Percentiles rank a stretch among this genome's conserved stretches.
phyloP scores from a whole-genome alignment of 2,113 vertebrate genomes.

The Gavia stellata region DNA sequence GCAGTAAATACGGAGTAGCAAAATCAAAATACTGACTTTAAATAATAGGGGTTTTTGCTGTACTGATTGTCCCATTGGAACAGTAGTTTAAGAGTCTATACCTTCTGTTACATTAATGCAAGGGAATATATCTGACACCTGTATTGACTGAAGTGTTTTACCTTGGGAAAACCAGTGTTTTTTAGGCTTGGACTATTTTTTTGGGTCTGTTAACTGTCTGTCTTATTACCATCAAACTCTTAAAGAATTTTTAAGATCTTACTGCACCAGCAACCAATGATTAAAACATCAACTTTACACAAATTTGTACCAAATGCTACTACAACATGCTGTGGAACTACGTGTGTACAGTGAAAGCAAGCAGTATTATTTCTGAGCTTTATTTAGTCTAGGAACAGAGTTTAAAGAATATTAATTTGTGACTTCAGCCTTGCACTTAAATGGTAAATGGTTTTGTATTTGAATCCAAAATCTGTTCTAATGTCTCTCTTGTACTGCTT shows the following conservation, averaged over 20 bases:
- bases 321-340: slow-evolving; percentile 32
- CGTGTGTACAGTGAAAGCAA: slow-evolving; percentile 14
- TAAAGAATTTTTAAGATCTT: slow-evolving; percentile 40
- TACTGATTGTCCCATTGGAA: neutral
- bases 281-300: slow-evolving; percentile 49
- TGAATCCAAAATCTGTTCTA: slow-evolving; percentile 15
- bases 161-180: neutral
- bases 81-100: neutral
- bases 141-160: neutral
- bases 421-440: slow-evolving; percentile 22
- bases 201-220: neutral
- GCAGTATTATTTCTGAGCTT: slow-evolving; percentile 36
- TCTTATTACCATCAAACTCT: neutral
- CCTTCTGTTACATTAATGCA: neutral
- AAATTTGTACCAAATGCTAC: slow-evolving; percentile 48
- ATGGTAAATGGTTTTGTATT: slow-evolving; percentile 19
- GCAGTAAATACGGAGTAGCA: neutral
- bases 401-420: slow-evolving; percentile 32
- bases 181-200: neutral
- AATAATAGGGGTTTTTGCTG: neutral
- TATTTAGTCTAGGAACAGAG: slow-evolving; percentile 40
- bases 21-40: neutral
- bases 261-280: slow-evolving; percentile 53
- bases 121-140: neutral
- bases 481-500: slow-evolving; percentile 6